Evolutionary conservation across 2,888 invertebrate species (phyloP), one percentile per base, ranked within the genome.

Genomic region (Catocala sponsa): DNA sequence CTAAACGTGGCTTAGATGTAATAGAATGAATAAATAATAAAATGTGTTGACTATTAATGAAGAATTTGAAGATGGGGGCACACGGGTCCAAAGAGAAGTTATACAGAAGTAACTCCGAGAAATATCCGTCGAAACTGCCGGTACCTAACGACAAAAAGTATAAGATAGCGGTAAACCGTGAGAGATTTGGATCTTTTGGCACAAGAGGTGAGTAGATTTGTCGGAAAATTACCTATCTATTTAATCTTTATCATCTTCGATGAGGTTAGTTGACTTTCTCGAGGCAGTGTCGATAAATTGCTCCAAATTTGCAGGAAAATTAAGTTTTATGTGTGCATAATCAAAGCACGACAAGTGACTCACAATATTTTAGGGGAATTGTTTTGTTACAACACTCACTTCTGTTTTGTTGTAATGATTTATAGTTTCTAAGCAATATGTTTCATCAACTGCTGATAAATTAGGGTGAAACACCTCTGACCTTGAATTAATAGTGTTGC

Each of bases 71-170:
- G 87, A 97, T 97, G 97, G 97, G 97, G 80, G 97, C 97, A 74
- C 96, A 97, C 92, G 96, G 96, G 82, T 97, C 97, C 65, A 97
- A 97, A 94, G 97, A 97, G 90, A 96, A 97, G 91, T 94, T 97
- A 71, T 95, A 95, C 81, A 95, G 96, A 82, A 95, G 96, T 74
- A 95, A 95, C 79, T 96, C 97, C 47, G 96, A 96, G 87, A 94
- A 94, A 72, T 93, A 92, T 88, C 94, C 94, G 81, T 91, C 95
- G 71, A 95, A 95, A 84, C 86, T 95, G 66, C 95, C 94, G 51
- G 93, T 94, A 71, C 94, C 95, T 53, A 95, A 91, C 75, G 94
- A 95, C 68, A 95, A 95, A 87, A 95, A 95, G 74, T 95, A 94
- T 82, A 94, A 94, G 79, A 89, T 95, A 75, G 95, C 96, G 74